These are phyloP conservation scores for Zeus faber DNA, from an alignment of 2,113 vertebrate genomes.

Conservation along the genomic window DNA sequence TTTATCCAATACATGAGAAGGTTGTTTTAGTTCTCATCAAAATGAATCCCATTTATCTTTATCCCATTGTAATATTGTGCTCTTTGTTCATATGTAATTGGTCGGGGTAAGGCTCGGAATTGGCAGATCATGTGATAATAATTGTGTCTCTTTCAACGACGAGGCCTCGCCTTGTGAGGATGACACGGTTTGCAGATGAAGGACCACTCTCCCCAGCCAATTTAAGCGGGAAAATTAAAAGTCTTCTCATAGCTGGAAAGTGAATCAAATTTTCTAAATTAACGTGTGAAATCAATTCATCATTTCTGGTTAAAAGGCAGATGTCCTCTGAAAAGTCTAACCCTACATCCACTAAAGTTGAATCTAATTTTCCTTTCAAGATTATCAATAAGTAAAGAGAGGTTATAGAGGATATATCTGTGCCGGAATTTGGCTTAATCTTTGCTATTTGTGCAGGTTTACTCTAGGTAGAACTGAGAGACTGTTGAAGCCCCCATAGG, in stretches of 20 bases:
- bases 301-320: conserved; percentile 58
- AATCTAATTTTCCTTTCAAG: no score
- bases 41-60: conserved; percentile 60
- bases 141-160: conserved; percentile 55
- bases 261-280: conserved; percentile 51
- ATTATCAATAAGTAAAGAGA: no score
- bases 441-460: no score
- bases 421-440: no score
- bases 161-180: conserved; percentile 71
- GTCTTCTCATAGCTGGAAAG: conserved; percentile 34
- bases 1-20: conserved; percentile 31
- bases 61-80: conserved; percentile 44
- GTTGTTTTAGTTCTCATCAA: conserved; percentile 51
- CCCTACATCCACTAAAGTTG: conserved; percentile 38
- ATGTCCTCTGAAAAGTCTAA: conserved; percentile 37
- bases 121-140: conserved; percentile 63
- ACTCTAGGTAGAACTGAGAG: no score
- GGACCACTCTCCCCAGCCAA: conserved; percentile 57
- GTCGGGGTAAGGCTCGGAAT: conserved; percentile 38
- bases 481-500: no score
- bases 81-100: conserved; percentile 57
- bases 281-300: conserved; percentile 53
- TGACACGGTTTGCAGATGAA: conserved; percentile 72
- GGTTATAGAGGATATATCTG: no score
- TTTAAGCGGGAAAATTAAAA: conserved; percentile 61